Conservation (phyloP, 1,140 invertebrate genomes). For the Brachionus manjavacas region DNA sequence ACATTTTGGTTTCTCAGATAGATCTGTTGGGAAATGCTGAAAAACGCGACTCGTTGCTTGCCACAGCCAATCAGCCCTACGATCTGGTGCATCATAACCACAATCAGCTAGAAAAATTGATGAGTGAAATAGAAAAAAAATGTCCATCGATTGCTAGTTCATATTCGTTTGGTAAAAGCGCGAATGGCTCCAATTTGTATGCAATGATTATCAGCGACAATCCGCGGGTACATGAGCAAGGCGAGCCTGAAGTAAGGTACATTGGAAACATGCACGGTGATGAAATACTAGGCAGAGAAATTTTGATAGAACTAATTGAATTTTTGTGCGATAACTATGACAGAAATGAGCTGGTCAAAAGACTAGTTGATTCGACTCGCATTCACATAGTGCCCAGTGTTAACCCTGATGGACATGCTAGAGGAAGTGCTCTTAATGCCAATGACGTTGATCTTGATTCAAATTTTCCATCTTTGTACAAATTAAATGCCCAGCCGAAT, state of each 20-base stretch:
- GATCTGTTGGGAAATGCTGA: not conserved
- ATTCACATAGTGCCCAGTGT: constrained; percentile 81
- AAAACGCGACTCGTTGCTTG: not conserved
- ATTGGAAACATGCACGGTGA: constrained; percentile 88
- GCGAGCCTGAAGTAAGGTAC: constrained; percentile 75
- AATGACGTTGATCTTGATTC: constrained; percentile 82
- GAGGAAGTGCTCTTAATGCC: constrained; percentile 52
- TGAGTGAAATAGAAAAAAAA: constrained; percentile 8
- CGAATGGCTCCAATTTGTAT: constrained; percentile 72
- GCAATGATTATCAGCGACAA: constrained; percentile 69
- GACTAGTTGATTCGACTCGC: constrained; percentile 61
- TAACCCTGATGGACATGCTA: constrained; percentile 74
- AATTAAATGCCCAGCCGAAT: constrained; percentile 64
- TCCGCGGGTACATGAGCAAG: constrained; percentile 66
- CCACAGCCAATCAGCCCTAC: not conserved
- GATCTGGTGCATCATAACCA: not conserved
- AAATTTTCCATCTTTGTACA: constrained; percentile 80
- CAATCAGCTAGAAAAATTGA: not conserved
- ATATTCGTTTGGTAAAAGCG: constrained; percentile 70
- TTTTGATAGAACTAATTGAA: constrained; percentile 73
- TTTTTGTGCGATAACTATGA: constrained; percentile 75
- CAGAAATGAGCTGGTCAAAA: constrained; percentile 59
- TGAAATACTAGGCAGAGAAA: constrained; percentile 77
- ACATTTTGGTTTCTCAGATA: not conserved
- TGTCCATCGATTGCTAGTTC: not conserved